These are phyloP conservation scores for Pedicia rivosa DNA, from an alignment of 2,888 invertebrate genomes.

Conservation along the genomic window DNA sequence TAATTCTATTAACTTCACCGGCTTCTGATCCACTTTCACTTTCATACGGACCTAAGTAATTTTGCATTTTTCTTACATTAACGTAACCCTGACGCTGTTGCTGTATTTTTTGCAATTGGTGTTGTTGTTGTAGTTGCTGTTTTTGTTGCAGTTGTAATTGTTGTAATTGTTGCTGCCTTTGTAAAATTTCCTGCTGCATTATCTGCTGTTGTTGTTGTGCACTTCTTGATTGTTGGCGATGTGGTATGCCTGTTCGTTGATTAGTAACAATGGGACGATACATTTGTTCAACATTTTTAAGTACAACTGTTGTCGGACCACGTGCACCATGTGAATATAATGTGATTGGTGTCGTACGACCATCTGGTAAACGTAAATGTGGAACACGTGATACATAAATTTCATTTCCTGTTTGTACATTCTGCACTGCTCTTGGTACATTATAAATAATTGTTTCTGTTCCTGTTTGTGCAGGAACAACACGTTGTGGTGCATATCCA, in stretches of 20 bases:
- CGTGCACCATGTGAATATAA: conserved; percentile 19
- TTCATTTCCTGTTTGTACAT: no score
- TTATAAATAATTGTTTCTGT: no score
- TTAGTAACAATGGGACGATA: conserved; percentile 4
- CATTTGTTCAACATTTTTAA: conserved; percentile 1
- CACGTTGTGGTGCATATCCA: no score
- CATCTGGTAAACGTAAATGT: no score
- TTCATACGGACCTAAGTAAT: conserved; percentile 29
- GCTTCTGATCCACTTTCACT: conserved; percentile 59
- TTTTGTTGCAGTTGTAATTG: not conserved
- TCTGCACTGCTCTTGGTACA: no score
- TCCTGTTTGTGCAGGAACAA: no score
- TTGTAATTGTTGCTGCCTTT: no score
- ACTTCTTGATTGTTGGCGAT: not conserved
- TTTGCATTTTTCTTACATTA: no score
- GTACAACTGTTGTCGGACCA: not conserved
- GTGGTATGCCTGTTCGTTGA: not conserved
- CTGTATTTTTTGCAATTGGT: conserved; percentile 4
- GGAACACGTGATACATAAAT: no score
- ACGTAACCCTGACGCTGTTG: not conserved
- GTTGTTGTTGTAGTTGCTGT: conserved; percentile 10
- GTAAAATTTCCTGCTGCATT: no score
- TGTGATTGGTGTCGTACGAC: conserved; percentile 24
- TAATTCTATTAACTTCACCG: conserved; percentile 50
- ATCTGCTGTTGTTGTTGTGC: conserved; percentile 3